Conservation (phyloP, 1,140 invertebrate genomes). For the Camponotus pennsylvanicus region DNA sequence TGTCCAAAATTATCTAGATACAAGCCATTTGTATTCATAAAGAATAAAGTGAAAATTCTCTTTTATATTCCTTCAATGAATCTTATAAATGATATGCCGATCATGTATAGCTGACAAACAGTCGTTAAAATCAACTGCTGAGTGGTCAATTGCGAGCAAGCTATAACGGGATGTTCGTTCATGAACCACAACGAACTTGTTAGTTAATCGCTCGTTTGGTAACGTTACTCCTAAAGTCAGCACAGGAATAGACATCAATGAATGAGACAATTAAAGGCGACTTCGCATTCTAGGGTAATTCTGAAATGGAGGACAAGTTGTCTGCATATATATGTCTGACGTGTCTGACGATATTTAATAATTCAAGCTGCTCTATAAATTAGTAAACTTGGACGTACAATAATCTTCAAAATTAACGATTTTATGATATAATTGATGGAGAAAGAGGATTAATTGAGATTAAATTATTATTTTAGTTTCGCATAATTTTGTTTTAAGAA, state of each 20-base stretch:
- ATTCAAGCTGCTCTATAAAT: not conserved
- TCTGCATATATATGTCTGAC: not conserved
- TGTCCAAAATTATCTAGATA: not conserved
- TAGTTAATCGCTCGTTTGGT: constrained; percentile 44
- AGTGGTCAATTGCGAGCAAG: constrained; percentile 35
- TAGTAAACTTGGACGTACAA: not conserved
- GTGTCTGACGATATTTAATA: constrained; percentile 2
- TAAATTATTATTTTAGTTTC: not conserved
- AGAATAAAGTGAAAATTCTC: constrained; percentile 7
- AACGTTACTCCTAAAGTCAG: constrained; percentile 18
- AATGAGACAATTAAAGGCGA: constrained; percentile 38
- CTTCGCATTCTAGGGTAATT: constrained; percentile 31
- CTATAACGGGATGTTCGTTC: constrained; percentile 62
- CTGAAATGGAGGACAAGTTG: not conserved
- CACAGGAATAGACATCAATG: not conserved
- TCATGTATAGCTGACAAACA: constrained; percentile 55
- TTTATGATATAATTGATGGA: not conserved
- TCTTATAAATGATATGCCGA: constrained; percentile 51
- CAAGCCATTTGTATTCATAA: not conserved
- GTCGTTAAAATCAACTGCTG: constrained; percentile 29
- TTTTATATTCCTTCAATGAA: constrained; percentile 45
- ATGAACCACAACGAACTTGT: constrained; percentile 41
- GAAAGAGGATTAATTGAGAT: not conserved
- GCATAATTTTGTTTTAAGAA: not conserved
- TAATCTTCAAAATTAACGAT: not conserved